Evolutionary conservation across 2,888 invertebrate species (phyloP), one percentile per base, ranked within the genome.

Genomic region (Podotricha telesiphe): DNA sequence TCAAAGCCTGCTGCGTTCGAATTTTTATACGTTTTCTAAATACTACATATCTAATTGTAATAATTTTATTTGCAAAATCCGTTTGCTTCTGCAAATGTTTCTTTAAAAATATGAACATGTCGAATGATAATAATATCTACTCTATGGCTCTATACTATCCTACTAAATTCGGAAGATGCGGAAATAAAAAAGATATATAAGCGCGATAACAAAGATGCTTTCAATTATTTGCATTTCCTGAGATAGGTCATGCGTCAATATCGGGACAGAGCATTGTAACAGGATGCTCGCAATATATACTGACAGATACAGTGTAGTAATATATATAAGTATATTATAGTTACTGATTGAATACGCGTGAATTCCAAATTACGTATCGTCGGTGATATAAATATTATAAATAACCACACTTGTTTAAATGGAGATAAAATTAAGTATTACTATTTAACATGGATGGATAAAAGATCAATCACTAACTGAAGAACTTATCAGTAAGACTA

Each of bases 231-330:
- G 59, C 59, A 59, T 45, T 22, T 59, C 45, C 59, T 45, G 13
- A 45, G n/a, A 45, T 59, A 59, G 42, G 59, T 0, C 17, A 45
- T 11, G n/a, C 20, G 42, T 42, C 4, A 37, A 64, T 65, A 59
- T 65, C 51, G 50, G 34, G 65, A 42, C 13, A 13, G 42, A 50
- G 20, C 37, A 28, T 20, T 65, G 58, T 45, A 40, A 68, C 68
- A 45, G 65, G 65, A 68, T 50, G 48, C 28, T 37, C 19, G n/a
- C 55, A 45, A 17, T 63, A 28, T 40, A 19, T 19, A 37, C 17
- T 8, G 53, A 45, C 19, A 55, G 64, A 65, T 65, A 65, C 19
- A 47, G n/a, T 17, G 11, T 11, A 45, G 6, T 42, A 20, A 48
- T 48, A 19, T 50, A 13, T 15, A 50, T 22, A 5, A 20, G 11